phyloP scores from a whole-genome alignment of 2,888 invertebrate species.

The Labia minor region DNA sequence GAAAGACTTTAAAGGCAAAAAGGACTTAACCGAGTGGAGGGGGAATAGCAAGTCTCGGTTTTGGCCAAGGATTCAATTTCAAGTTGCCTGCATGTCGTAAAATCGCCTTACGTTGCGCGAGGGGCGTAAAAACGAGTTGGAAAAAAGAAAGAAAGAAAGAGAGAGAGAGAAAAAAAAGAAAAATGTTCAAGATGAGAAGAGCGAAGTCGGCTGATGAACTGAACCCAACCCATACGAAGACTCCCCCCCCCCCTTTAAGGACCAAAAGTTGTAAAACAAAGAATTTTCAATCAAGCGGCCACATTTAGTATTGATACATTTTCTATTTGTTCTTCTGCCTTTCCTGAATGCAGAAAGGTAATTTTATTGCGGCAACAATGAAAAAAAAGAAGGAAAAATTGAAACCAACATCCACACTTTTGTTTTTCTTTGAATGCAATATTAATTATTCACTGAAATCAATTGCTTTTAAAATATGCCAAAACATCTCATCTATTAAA shows the following conservation, averaged over 20 bases:
- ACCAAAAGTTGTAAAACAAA: constrained; percentile 8
- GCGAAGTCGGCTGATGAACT: background rate
- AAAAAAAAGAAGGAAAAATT: too few relatives aligned
- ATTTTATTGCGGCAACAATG: too few relatives aligned
- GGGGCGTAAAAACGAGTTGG: constrained; percentile 5
- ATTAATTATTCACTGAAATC: too few relatives aligned
- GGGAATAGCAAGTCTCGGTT: background rate
- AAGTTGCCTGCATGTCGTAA: constrained; percentile 13
- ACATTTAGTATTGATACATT: constrained; percentile 13
- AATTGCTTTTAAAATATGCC: too few relatives aligned
- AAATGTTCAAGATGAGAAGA: background rate
- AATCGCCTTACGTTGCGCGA: constrained; percentile 13
- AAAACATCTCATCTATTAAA: too few relatives aligned
- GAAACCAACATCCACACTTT: too few relatives aligned
- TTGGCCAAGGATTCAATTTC: constrained; percentile 13
- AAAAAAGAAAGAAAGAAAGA: background rate
- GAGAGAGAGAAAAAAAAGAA: background rate
- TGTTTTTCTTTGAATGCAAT: too few relatives aligned
- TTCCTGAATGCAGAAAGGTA: background rate
- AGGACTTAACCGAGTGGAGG: background rate
- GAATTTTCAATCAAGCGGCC: constrained; percentile 7
- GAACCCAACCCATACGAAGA: background rate
- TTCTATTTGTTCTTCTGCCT: background rate
- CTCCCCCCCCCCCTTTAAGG: background rate
- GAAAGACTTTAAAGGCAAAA: constrained; percentile 13